Evolutionary conservation across 2,888 invertebrate species (phyloP).

Genomic region (Xylophagus ater): DNA sequence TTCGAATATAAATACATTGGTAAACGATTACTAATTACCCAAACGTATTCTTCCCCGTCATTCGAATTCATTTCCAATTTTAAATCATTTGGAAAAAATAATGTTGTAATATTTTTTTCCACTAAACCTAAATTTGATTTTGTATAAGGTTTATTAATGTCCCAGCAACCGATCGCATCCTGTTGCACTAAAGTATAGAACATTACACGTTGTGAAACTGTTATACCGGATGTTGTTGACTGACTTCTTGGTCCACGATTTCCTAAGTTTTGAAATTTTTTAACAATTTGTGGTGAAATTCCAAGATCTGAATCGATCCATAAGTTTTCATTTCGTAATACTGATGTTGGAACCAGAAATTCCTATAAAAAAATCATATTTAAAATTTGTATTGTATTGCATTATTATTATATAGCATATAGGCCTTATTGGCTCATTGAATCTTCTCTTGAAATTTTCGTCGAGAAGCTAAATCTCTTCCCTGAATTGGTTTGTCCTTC

Average conservation of each 20-base stretch:
- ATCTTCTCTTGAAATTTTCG: too few species aligned
- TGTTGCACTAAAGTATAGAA: constrained; percentile 67
- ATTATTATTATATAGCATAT: too few species aligned
- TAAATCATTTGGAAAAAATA: constrained; percentile 72
- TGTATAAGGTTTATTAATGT: constrained; percentile 56
- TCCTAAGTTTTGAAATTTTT: constrained; percentile 25
- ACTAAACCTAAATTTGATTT: constrained; percentile 51
- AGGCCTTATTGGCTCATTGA: too few species aligned
- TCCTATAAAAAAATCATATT: constrained; percentile 37
- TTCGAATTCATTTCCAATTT: constrained; percentile 55
- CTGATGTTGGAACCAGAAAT: constrained; percentile 57
- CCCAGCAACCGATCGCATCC: constrained; percentile 72
- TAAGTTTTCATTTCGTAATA: constrained; percentile 49
- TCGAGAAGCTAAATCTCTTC: too few species aligned
- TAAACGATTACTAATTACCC: constrained; percentile 65
- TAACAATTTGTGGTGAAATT: neutral
- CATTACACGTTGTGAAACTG: too few species aligned
- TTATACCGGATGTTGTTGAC: constrained; percentile 59
- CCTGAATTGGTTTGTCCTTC: too few species aligned
- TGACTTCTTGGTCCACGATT: constrained; percentile 53
- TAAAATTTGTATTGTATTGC: neutral
- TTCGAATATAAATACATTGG: constrained; percentile 60
- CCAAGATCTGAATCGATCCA: constrained; percentile 29
- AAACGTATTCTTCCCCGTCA: constrained; percentile 54
- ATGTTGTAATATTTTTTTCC: constrained; percentile 48